Evolutionary conservation across 2,888 invertebrate genomes (phyloP).

Genomic region (Xanthostigma xanthostigma): DNA sequence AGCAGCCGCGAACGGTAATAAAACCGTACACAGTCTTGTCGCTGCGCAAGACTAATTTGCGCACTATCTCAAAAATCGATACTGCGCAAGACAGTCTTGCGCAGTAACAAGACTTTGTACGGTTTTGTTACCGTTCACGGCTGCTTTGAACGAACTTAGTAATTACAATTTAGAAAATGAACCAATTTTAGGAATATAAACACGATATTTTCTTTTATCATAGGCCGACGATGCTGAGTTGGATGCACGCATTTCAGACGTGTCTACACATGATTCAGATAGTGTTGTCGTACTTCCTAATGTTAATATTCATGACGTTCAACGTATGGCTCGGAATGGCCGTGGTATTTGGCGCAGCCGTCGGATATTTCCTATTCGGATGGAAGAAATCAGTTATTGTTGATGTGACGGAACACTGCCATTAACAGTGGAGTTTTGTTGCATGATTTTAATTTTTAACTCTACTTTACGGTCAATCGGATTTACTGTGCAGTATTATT

Average conservation of each 20-base stretch:
- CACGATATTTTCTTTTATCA: slow-evolving; percentile 19
- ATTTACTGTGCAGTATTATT: no score
- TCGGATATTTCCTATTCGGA: slow-evolving; percentile 89
- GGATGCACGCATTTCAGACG: slow-evolving; percentile 75
- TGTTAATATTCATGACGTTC: slow-evolving; percentile 96
- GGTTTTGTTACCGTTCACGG: no score
- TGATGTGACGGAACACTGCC: slow-evolving; percentile 91
- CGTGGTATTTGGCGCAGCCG: slow-evolving; percentile 74
- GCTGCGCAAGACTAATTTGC: no score
- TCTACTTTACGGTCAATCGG: no score
- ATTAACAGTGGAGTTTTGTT: slow-evolving; percentile 36
- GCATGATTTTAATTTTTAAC: not conserved
- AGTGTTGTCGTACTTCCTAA: slow-evolving; percentile 79
- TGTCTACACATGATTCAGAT: slow-evolving; percentile 80
- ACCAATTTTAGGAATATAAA: not conserved
- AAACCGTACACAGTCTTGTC: no score
- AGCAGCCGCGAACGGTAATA: no score
- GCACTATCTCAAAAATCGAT: no score
- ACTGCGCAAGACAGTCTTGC: no score
- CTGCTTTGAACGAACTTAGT: no score
- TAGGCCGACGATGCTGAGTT: slow-evolving; percentile 74
- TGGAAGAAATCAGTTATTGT: slow-evolving; percentile 91
- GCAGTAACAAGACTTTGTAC: no score
- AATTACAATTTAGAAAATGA: no score
- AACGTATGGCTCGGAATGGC: slow-evolving; percentile 87